phyloP scores from a whole-genome alignment of 2,113 vertebrate species.

The Anarhynchus alexandrinus region DNA sequence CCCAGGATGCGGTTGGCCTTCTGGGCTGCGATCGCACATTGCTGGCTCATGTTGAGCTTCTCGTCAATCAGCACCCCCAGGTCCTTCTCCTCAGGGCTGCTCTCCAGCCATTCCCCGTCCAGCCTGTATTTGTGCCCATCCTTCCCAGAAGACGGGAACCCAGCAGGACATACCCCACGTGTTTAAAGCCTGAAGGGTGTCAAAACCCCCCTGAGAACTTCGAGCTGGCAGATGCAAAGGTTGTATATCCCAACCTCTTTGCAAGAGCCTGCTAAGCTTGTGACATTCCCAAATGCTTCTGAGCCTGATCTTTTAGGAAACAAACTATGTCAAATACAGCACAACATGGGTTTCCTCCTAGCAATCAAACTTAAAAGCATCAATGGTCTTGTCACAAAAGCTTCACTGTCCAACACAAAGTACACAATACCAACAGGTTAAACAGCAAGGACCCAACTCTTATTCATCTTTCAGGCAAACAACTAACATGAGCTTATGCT shows the following conservation, averaged over 20 bases:
- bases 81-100: no score
- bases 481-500: not conserved
- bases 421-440: rapidly evolving
- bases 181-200: not conserved
- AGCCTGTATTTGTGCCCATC: no score
- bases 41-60: no score
- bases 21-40: no score
- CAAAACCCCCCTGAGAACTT: not conserved
- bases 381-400: not conserved
- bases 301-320: not conserved
- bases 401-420: not conserved
- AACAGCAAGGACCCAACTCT: not conserved
- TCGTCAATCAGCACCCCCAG: no score
- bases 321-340: not conserved
- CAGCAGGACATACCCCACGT: not conserved
- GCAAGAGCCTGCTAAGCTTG: not conserved
- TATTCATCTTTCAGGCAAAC: not conserved
- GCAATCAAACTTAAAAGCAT: not conserved
- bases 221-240: not conserved
- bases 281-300: not conserved
- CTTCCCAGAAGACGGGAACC: not conserved
- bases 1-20: no score
- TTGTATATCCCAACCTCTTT: not conserved
- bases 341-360: not conserved
- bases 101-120: no score